phyloP scores from a whole-genome alignment of 2,113 vertebrate species.

The Fulica atra region DNA sequence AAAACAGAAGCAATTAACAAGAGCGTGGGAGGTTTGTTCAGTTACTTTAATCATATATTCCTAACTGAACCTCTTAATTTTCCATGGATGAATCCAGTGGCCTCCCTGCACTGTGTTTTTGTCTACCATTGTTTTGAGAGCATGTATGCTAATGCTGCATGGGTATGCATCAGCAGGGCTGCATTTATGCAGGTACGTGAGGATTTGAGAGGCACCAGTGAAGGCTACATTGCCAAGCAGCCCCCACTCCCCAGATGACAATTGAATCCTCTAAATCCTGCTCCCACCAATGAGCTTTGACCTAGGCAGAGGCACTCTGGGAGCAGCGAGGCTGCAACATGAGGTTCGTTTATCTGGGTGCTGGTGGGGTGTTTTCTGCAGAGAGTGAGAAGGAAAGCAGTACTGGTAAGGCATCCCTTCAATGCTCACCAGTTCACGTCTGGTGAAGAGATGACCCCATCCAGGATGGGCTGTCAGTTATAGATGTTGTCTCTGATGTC shows the following conservation, averaged over 20 bases:
- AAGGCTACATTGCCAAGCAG: not conserved
- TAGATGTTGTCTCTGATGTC: not conserved
- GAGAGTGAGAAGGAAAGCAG: not conserved
- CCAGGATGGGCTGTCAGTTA: not conserved
- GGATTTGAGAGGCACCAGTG: not conserved
- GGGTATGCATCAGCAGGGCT: not conserved
- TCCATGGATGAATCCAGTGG: not conserved
- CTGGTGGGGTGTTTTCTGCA: not conserved
- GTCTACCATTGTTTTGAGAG: not conserved
- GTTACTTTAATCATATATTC: not conserved
- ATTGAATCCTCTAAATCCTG: not conserved
- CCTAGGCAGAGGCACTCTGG: not conserved
- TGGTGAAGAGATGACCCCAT: not conserved
- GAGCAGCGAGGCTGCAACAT: fast-evolving
- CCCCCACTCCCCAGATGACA: fast-evolving
- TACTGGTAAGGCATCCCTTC: not conserved
- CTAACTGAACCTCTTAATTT: not conserved
- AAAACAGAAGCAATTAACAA: constrained; percentile 6
- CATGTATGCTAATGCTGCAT: fast-evolving
- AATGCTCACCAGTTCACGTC: not conserved
- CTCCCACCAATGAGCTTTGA: not conserved
- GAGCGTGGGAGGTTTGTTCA: not conserved
- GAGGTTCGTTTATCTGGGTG: not conserved
- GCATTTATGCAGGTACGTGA: fast-evolving
- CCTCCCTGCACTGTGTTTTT: not conserved